phyloP scores from a whole-genome alignment of 2,113 vertebrate genomes.

The Grallaria varia region DNA sequence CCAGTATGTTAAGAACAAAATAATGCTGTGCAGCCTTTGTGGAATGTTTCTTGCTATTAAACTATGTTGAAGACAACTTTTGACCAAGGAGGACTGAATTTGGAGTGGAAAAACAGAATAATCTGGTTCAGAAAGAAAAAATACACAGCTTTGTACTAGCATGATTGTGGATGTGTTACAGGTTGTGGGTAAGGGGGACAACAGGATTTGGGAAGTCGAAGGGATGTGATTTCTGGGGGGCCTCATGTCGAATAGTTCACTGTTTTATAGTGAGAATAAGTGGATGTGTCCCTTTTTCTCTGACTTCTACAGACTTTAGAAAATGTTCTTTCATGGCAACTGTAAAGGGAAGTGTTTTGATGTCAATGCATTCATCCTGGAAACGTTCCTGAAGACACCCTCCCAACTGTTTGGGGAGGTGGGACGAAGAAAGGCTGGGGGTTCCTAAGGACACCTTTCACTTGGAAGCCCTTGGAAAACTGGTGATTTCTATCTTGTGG shows the following conservation, averaged over 20 bases:
- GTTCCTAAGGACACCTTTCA: background rate
- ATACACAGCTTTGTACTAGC: background rate
- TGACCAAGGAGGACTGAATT: background rate
- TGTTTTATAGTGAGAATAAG: background rate
- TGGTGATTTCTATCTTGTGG: background rate
- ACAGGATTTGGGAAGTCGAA: background rate
- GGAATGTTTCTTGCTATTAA: constrained; percentile 60
- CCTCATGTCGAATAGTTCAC: background rate
- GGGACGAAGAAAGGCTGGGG: background rate
- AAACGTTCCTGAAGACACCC: background rate
- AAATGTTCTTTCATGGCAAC: rapidly evolving
- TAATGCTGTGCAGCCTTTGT: constrained; percentile 47
- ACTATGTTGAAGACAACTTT: constrained; percentile 40
- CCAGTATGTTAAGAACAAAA: constrained; percentile 61
- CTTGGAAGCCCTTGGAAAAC: background rate
- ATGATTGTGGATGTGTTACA: background rate
- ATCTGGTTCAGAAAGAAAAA: background rate
- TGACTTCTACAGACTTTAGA: background rate
- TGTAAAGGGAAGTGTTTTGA: background rate
- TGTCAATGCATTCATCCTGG: background rate
- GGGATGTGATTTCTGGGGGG: background rate
- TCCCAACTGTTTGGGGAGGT: background rate
- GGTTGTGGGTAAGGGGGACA: background rate
- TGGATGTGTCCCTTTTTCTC: background rate
- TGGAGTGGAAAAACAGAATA: constrained; percentile 29